Conservation (phyloP, 2,888 invertebrate species). For the Dusona sp. region DNA sequence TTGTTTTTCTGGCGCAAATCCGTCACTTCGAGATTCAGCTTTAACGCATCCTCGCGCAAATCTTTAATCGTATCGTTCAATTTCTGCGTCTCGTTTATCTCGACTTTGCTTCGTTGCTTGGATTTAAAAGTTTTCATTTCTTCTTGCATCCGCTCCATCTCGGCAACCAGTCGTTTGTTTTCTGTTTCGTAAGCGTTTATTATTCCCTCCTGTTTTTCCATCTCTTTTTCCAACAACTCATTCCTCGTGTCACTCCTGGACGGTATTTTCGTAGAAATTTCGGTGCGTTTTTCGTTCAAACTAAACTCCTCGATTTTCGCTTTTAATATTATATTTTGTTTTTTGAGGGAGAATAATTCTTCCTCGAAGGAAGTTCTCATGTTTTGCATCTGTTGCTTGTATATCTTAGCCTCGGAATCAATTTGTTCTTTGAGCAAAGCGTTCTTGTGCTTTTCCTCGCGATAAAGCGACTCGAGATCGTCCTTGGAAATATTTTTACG, state of each 20-base stretch:
- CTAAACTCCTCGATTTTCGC: constrained; percentile 80
- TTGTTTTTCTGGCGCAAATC: constrained; percentile 79
- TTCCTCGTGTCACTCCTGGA: constrained; percentile 76
- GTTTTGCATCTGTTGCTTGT: constrained; percentile 80
- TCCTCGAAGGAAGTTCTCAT: constrained; percentile 81
- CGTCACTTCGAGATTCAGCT: constrained; percentile 78
- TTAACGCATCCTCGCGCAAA: constrained; percentile 79
- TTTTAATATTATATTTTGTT: constrained; percentile 81
- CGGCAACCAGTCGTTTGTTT: constrained; percentile 80
- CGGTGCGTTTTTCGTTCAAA: constrained; percentile 74
- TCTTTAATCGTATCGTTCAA: constrained; percentile 80
- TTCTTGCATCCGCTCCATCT: constrained; percentile 78
- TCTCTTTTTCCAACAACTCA: constrained; percentile 77
- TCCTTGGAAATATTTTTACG: constrained; percentile 72
- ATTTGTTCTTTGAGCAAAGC: constrained; percentile 79
- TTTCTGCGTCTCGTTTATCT: constrained; percentile 73
- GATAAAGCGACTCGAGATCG: constrained; percentile 79
- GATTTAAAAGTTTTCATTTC: constrained; percentile 76
- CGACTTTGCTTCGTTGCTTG: constrained; percentile 74
- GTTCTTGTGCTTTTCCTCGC: constrained; percentile 81
- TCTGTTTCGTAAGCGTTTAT: constrained; percentile 81
- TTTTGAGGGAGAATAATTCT: constrained; percentile 81
- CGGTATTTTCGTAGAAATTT: constrained; percentile 48
- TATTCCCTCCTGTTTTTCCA: constrained; percentile 81
- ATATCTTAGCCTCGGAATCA: constrained; percentile 79